Base-by-base conservation (phyloP, 2,888 invertebrate species). In the Sthenelais limicola region DNA sequence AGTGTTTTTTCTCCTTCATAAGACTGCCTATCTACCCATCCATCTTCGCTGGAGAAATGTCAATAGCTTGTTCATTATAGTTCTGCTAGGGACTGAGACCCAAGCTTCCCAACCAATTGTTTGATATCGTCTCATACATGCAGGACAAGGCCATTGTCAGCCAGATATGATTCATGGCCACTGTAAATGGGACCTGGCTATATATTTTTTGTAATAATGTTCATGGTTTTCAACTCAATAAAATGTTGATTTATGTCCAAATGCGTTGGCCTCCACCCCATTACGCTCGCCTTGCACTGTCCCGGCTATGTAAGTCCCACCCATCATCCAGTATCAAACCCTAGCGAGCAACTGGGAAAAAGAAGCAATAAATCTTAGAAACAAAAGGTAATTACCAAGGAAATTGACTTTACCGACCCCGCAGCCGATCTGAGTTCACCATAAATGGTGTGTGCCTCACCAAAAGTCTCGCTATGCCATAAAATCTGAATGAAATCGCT, bases 381-480 rank as follows among this genome's bases (percentile, higher is more conserved):
- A 62, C 62, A 62, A 62, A 62, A 62, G 62, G 62, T 62, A 62
- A 62, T 62, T 62, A 62, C 62, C 35, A 7, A 38, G 62, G 62
- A 62, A 62, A 62, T 62, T 62, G 62, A 62, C 62, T 62, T 62
- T 62, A 62, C 38, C 38, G 62, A 62, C 62, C 62, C 43, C 12
- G n/a, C 15, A 12, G n/a, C 62, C 62, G 62, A 35, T 33, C 21
- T 28, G 38, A 35, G 24, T 62, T 35, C 35, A 15, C 38, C 62
- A 62, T 62, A 62, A 62, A 62, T 62, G 62, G 62, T 62, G 62
- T 62, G 43, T 62, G 62, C 62, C 62, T 62, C 43, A 62, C 62
- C 62, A 62, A 62, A 62, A 62, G 62, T 62, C 62, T 62, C 62
- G 62, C 21, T 43, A 43, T 26, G 62, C 62, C 62, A 62, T 62